Base-by-base conservation (phyloP, 1,140 invertebrate species). In the Drosophila simulans region DNA sequence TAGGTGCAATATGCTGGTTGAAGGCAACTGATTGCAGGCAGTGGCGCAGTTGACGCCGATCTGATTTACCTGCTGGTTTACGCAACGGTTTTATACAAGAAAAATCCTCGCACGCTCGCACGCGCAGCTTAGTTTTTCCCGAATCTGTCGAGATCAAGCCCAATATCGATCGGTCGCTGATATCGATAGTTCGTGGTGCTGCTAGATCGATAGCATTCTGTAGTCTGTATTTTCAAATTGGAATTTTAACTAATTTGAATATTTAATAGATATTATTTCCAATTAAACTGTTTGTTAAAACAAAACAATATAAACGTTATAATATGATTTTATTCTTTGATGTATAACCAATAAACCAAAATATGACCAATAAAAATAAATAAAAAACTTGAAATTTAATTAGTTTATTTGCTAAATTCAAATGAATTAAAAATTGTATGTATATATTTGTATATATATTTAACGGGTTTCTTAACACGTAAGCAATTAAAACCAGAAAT, bases 11-110 rank as follows among this genome's bases (percentile, higher is more conserved):
- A 54, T 68, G 37, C 7, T 51, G 25, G 58, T 54, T 42, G 8
- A 13, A 25, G 12, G n/a, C 35, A 11, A 15, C 13, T 20, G 20
- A 65, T 34, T 65, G 20, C 52, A 66, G 27, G 57, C 57, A 52
- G 55, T 58, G 56, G 56, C 11, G 48, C 51, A 60, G 66, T 34
- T 65, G 49, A 65, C 22, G 46, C 15, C 57, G 35, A 60, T 80
- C 71, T 88, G 76, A 80, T n/a, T 84, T 89, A 89, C 84, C 84
- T 89, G 66, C 57, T 84, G 77, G 59, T 84, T 88, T 89, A 90
- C 66, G 84, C 84, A 89, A 89, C 68, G 57, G 68, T 73, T 88
- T 89, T 88, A 88, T 88, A 89, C 40, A 78, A 75, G 45, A 89
- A 65, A 80, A 84, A 73, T 65, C 62, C 56, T 79, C 34, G 71